phyloP scores from a whole-genome alignment of 2,888 invertebrate species.

The Epinotia ramella region DNA sequence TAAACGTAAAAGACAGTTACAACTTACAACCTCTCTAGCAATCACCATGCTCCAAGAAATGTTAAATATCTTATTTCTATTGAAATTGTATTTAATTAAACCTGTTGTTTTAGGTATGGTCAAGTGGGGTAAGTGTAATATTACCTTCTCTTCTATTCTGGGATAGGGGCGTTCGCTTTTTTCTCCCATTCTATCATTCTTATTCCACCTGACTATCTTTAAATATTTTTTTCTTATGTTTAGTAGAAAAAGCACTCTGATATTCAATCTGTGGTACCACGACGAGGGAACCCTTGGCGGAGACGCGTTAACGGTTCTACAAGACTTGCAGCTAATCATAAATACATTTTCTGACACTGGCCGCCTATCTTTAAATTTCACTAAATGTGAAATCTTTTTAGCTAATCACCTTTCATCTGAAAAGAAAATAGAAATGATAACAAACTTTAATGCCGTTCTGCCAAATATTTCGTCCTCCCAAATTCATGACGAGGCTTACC shows the following conservation, averaged over 20 bases:
- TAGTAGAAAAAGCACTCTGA: background rate
- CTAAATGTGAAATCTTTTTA: no score
- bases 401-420: no score
- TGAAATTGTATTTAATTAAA: conserved; percentile 7
- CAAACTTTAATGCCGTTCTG: no score
- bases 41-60: background rate
- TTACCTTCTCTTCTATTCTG: background rate
- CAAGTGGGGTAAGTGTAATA: conserved; percentile 32
- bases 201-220: conserved; percentile 29
- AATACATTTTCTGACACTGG: no score
- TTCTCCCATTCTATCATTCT: conserved; percentile 3
- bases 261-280: background rate
- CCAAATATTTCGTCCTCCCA: no score
- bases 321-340: no score
- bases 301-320: no score
- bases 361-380: no score
- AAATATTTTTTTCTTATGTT: background rate
- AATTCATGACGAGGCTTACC: no score
- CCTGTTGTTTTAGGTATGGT: conserved; percentile 35
- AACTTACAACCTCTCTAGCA: background rate
- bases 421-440: no score
- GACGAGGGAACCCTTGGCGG: no score
- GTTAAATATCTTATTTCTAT: background rate
- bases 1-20: background rate
- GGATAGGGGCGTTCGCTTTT: background rate